Evolutionary conservation across 1,140 invertebrate species (phyloP), one percentile per base, ranked within the genome.

Genomic region (Holcopasites calliopsidis): DNA sequence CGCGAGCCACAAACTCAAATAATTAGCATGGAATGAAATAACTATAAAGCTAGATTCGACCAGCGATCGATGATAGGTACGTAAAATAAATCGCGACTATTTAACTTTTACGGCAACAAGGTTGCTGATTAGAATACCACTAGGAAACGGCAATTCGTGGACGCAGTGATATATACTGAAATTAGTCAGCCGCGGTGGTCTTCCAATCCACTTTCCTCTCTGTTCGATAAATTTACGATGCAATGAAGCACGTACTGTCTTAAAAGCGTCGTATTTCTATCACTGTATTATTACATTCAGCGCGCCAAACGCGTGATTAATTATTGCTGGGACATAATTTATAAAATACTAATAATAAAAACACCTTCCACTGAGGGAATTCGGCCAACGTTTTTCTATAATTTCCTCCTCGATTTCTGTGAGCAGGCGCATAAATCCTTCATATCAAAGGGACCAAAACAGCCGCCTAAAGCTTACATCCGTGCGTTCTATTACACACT

Each of bases 171-270:
- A 74, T 74, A 61, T 66, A 33, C 52, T 50, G 40, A 18, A 61
- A 74, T 66, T 74, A 66, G 65, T 74, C 71, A 66, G 71, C 66
- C 71, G 71, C 58, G 61, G 21, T 49, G 21, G 44, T 44, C 71
- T 74, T 55, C 40, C 38, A 55, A 66, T 74, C 49, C 62, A 35
- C 50, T 66, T 74, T 40, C 65, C 71, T 71, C 61, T 71, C 55
- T 38, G 8, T 11, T n/a, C n/a, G 0, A 11, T 13, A 52, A 65
- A 65, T 65, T 73, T 65, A 65, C 71, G 61, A 42, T 1, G 7
- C 60, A 55, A 28, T 26, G 57, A 54, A 72, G 35, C n/a, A n/a
- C n/a, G n/a, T 31, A 44, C 49, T 72, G 47, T 62, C 47, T 65
- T 28, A 33, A 40, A 10, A 38, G 16, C 26, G 11, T 18, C 38